Evolutionary conservation across 2,797 vertebrate genomes (phyloP).

Genomic region (Melanotaenia pygmaea): DNA sequence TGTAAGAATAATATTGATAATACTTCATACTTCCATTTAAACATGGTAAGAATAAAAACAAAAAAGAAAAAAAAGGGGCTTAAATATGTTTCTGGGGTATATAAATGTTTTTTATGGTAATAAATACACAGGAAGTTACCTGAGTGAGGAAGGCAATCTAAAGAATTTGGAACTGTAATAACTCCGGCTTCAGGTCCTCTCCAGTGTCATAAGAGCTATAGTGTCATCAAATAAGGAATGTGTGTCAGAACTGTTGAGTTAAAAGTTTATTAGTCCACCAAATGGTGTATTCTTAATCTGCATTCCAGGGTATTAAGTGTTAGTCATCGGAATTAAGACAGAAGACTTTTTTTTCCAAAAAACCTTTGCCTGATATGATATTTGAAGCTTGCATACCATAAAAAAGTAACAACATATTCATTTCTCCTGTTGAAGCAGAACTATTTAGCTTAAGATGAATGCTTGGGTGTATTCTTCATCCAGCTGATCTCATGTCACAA

Average conservation of each 20-base stretch:
- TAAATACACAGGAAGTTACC: slow-evolving; percentile 63
- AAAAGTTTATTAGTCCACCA: slow-evolving; percentile 31
- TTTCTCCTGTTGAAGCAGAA: neutral
- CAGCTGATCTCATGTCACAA: neutral
- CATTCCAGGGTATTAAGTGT: slow-evolving; percentile 44
- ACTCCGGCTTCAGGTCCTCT: slow-evolving; percentile 74
- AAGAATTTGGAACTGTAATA: slow-evolving; percentile 74
- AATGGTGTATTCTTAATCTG: slow-evolving; percentile 27
- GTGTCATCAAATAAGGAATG: slow-evolving; percentile 74
- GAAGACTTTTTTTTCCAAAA: neutral
- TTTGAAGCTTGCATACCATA: neutral
- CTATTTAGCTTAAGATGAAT: neutral
- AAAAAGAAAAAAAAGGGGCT: neutral
- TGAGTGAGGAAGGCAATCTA: slow-evolving; percentile 61
- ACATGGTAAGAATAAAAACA: neutral
- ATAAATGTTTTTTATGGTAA: neutral
- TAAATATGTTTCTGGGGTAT: neutral
- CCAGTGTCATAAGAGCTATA: slow-evolving; percentile 83
- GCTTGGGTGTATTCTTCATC: neutral
- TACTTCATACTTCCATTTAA: neutral
- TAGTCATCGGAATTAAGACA: slow-evolving; percentile 35
- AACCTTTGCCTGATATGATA: neutral
- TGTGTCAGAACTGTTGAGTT: slow-evolving; percentile 59
- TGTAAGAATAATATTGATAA: neutral
- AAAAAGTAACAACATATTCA: neutral